These are phyloP conservation scores for Maccullochella peelii DNA, from an alignment of 2,113 vertebrate species.

Conservation along the genomic window DNA sequence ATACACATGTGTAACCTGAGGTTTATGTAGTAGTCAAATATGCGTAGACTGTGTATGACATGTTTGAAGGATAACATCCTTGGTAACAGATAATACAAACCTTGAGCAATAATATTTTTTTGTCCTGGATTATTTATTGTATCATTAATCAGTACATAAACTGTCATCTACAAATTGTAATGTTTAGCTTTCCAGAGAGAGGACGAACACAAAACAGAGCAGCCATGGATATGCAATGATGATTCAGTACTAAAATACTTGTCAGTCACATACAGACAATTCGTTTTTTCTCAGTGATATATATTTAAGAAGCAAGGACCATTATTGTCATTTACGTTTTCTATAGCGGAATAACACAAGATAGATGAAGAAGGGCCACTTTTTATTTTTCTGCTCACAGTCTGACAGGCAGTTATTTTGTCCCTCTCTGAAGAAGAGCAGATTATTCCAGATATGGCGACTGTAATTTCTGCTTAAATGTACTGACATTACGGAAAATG, in stretches of 20 bases:
- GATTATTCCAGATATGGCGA: neutral
- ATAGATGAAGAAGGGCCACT: conserved; percentile 7
- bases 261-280: neutral
- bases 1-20: conserved; percentile 69
- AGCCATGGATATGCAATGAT: neutral
- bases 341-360: neutral
- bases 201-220: neutral
- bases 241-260: conserved; percentile 1
- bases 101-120: conserved; percentile 50
- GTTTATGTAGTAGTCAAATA: conserved; percentile 65
- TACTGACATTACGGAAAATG: neutral
- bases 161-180: neutral
- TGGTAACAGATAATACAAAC: conserved; percentile 74
- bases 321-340: conserved; percentile 12
- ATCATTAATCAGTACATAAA: neutral
- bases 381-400: conserved; percentile 10
- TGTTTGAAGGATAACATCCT: conserved; percentile 56
- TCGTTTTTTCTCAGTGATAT: neutral
- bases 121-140: conserved; percentile 40
- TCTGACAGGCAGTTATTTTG: conserved; percentile 26
- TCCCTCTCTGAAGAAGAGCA: conserved; percentile 15
- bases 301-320: conserved; percentile 5
- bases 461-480: neutral
- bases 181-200: neutral
- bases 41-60: conserved; percentile 63